Evolutionary conservation across 2,888 invertebrate species (phyloP).

Genomic region (Prosopocoilus inquinatus): DNA sequence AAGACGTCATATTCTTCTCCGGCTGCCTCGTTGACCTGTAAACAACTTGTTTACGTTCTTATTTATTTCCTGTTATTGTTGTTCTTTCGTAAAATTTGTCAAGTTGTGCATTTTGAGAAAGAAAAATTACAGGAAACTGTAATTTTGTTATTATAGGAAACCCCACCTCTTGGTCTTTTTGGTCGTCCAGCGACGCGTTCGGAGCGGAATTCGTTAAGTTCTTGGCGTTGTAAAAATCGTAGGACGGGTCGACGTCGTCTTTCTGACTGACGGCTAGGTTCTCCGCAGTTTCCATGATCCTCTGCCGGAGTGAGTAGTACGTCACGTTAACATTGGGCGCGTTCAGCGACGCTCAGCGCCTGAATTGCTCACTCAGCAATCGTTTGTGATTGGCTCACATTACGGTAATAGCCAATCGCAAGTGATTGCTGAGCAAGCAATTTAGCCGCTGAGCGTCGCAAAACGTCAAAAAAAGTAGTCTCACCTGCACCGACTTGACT

Average conservation of each 20-base stretch:
- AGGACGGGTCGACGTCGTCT: slow-evolving; percentile 56
- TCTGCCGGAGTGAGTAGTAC: slow-evolving; percentile 56
- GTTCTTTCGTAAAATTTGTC: too few species aligned
- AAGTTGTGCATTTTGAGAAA: not conserved
- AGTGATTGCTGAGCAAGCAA: too few species aligned
- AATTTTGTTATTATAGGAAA: too few species aligned
- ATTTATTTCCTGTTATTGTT: too few species aligned
- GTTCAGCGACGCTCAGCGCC: too few species aligned
- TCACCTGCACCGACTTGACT: slow-evolving; percentile 80
- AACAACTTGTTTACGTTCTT: not conserved
- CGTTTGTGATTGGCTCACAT: too few species aligned
- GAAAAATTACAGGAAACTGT: not conserved
- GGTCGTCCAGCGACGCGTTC: slow-evolving; percentile 53
- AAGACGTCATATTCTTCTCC: slow-evolving; percentile 13
- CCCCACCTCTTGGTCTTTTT: slow-evolving; percentile 54
- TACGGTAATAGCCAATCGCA: too few species aligned
- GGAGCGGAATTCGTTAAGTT: slow-evolving; percentile 57
- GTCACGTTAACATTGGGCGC: too few species aligned
- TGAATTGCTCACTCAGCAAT: too few species aligned
- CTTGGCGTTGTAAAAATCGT: slow-evolving; percentile 70
- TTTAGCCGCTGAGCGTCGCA: too few species aligned
- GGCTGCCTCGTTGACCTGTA: not conserved
- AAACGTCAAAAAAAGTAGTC: slow-evolving; percentile 24
- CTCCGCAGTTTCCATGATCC: slow-evolving; percentile 88
- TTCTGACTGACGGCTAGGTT: slow-evolving; percentile 66